Evolutionary conservation across 2,888 invertebrate species (phyloP).

Genomic region (Temnothorax rugatulus): DNA sequence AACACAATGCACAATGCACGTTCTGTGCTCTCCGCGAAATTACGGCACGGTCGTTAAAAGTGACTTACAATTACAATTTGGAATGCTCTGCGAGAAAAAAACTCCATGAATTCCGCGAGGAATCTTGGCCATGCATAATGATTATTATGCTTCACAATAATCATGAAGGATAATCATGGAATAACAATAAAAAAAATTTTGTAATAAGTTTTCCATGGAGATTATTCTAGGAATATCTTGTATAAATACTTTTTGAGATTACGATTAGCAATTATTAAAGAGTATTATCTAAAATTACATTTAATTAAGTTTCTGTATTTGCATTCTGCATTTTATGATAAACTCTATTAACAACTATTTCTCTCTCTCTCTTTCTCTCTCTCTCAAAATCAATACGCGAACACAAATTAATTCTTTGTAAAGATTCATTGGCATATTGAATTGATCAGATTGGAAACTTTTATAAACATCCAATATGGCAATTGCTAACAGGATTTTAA

Average conservation of each 20-base stretch:
- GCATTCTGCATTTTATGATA: background rate
- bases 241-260: background rate
- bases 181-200: too few species aligned
- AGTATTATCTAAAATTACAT: background rate
- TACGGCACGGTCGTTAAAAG: slow-evolving; percentile 36
- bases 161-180: background rate
- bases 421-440: slow-evolving; percentile 14
- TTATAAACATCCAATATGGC: slow-evolving; percentile 8
- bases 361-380: background rate
- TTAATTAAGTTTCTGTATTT: background rate
- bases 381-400: background rate
- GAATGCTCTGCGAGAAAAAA: background rate
- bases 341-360: background rate
- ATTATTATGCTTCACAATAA: slow-evolving; percentile 5
- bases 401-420: slow-evolving; percentile 24
- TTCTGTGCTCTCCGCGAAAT: slow-evolving; percentile 22
- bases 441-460: slow-evolving; percentile 26
- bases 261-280: background rate
- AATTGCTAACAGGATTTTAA: slow-evolving; percentile 19
- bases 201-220: too few species aligned
- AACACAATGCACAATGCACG: slow-evolving; percentile 26
- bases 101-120: background rate
- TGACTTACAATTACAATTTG: slow-evolving; percentile 33
- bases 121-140: slow-evolving; percentile 1
- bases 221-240: background rate